Evolutionary conservation across 1,140 invertebrate species (phyloP).

Genomic region (Drosophila kepulauana): DNA sequence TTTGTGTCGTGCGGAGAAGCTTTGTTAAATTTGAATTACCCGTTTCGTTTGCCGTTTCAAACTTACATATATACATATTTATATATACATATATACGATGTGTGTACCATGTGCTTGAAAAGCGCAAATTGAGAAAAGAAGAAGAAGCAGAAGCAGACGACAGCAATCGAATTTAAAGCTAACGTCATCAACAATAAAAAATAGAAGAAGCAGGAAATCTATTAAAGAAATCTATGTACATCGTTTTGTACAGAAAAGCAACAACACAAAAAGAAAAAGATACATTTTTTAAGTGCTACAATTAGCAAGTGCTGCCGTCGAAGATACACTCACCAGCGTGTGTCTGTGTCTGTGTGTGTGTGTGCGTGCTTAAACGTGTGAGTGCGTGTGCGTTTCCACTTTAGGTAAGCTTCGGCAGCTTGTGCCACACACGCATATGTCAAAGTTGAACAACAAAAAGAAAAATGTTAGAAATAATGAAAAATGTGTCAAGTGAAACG

Average conservation of each 20-base stretch:
- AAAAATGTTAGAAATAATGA: conserved; percentile 11
- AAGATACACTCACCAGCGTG: conserved; percentile 4
- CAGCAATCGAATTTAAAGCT: conserved; percentile 52
- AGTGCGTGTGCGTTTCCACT: conserved; percentile 18
- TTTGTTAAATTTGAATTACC: conserved; percentile 76
- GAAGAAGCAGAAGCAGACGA: conserved; percentile 35
- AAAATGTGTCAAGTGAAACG: conserved; percentile 12
- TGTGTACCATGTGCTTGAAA: conserved; percentile 62
- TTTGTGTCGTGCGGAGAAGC: conserved; percentile 36
- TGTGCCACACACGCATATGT: conserved; percentile 57
- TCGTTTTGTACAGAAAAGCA: conserved; percentile 1
- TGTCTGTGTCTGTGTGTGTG: conserved; percentile 27
- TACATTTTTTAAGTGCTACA: conserved; percentile 43
- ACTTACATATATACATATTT: conserved; percentile 13
- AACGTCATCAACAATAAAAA: conserved; percentile 68
- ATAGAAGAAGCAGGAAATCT: conserved; percentile 56
- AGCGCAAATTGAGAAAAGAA: conserved; percentile 63
- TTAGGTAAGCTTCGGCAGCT: conserved; percentile 14
- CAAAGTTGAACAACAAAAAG: conserved; percentile 51
- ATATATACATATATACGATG: too few relatives aligned
- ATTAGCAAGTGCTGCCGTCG: conserved; percentile 43
- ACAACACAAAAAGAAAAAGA: conserved; percentile 29
- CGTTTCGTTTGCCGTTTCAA: conserved; percentile 58
- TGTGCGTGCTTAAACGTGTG: conserved; percentile 30
- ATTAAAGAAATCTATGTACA: conserved; percentile 44